Conservation (phyloP, 2,113 vertebrate species). For the Progne subis region DNA sequence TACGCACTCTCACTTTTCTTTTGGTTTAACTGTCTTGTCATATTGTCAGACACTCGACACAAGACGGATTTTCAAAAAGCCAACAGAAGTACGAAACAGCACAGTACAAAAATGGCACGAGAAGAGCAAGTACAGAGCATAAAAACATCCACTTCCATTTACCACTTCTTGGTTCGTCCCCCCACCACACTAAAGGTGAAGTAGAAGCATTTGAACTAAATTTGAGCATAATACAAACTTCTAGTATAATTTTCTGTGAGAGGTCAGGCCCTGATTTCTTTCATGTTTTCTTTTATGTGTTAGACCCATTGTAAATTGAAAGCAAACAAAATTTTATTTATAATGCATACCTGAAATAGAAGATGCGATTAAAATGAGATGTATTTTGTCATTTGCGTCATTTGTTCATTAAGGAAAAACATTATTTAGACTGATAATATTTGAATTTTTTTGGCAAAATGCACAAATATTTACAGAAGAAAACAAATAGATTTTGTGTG, state of each 20-base stretch:
- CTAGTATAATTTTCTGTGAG: neutral
- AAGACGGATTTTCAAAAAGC: neutral
- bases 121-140: neutral
- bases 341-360: neutral
- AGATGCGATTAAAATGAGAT: neutral
- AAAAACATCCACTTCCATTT: neutral
- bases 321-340: neutral
- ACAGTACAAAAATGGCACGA: neutral
- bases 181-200: neutral
- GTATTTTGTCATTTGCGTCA: neutral
- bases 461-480: neutral
- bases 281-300: neutral
- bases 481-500: neutral
- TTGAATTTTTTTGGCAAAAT: neutral
- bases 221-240: neutral
- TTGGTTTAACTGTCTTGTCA: neutral
- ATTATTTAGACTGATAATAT: neutral
- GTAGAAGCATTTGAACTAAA: neutral
- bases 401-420: neutral
- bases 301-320: neutral
- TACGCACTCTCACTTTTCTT: neutral
- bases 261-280: neutral
- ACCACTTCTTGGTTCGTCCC: accelerated
- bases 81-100: neutral
- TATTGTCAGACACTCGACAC: neutral